Conservation (phyloP, 2,888 invertebrate genomes). For the Suillia variegata region DNA sequence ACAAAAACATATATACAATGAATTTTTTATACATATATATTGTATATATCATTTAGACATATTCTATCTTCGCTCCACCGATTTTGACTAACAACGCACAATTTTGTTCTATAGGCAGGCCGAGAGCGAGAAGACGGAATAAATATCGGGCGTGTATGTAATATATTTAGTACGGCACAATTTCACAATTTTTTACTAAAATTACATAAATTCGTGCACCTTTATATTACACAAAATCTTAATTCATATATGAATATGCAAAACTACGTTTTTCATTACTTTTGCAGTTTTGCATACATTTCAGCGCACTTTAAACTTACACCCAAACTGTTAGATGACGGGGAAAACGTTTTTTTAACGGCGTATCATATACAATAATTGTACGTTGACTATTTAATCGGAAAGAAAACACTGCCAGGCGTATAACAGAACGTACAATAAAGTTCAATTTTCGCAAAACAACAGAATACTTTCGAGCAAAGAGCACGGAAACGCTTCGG, state of each 20-base stretch:
- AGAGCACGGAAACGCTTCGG: not conserved
- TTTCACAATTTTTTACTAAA: not conserved
- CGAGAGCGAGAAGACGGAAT: too few relatives aligned
- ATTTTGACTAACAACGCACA: too few relatives aligned
- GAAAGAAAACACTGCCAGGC: slow-evolving; percentile 18
- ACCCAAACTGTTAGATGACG: slow-evolving; percentile 64
- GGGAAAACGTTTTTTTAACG: slow-evolving; percentile 64
- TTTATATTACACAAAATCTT: slow-evolving; percentile 17
- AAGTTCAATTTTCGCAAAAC: not conserved
- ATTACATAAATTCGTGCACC: slow-evolving; percentile 11
- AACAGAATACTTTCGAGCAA: not conserved
- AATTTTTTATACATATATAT: too few relatives aligned
- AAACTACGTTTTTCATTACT: too few relatives aligned
- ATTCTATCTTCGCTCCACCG: too few relatives aligned
- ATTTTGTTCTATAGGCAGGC: too few relatives aligned
- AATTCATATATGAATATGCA: too few relatives aligned
- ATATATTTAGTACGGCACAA: slow-evolving; percentile 3
- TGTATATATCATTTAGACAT: too few relatives aligned
- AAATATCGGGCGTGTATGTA: not conserved
- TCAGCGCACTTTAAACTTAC: slow-evolving; percentile 61
- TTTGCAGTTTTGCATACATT: too few relatives aligned
- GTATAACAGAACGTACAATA: slow-evolving; percentile 3
- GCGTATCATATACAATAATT: slow-evolving; percentile 43
- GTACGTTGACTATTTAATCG: too few relatives aligned
- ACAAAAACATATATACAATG: too few relatives aligned